phyloP scores from a whole-genome alignment of 2,113 vertebrate genomes.

The Oryzias javanicus region DNA sequence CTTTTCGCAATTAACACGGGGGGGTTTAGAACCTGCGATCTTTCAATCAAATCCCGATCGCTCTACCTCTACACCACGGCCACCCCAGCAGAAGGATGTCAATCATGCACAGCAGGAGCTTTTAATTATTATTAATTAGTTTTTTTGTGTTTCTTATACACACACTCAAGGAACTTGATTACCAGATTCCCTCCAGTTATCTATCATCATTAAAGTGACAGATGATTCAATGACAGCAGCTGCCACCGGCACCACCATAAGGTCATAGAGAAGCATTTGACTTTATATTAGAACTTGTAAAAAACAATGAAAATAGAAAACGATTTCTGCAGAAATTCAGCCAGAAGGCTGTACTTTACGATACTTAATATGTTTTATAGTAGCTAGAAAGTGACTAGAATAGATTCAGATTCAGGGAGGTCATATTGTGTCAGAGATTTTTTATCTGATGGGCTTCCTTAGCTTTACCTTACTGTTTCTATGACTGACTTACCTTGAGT shows the following conservation, averaged over 20 bases:
- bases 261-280: not conserved
- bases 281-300: too few species aligned
- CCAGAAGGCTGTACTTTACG: too few species aligned
- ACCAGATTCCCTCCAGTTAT: constrained; percentile 21
- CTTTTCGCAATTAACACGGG: too few species aligned
- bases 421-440: too few species aligned
- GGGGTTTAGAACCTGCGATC: too few species aligned
- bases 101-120: constrained; percentile 28
- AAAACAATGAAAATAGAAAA: too few species aligned
- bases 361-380: too few species aligned
- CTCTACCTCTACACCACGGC: not conserved
- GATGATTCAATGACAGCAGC: constrained; percentile 28
- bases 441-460: not conserved
- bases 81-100: constrained; percentile 19
- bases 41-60: too few species aligned
- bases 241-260: constrained; percentile 9
- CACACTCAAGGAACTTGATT: constrained; percentile 31
- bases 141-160: not conserved
- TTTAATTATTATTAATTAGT: not conserved
- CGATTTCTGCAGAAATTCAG: too few species aligned
- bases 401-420: too few species aligned
- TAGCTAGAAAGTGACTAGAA: too few species aligned
- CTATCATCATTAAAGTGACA: constrained; percentile 22
- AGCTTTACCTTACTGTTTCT: not conserved
- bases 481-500: constrained; percentile 56